These are phyloP conservation scores for Hydrozoanthus tunicans DNA, from an alignment of 64 coral and sea anemone species.

Conservation along the genomic window DNA sequence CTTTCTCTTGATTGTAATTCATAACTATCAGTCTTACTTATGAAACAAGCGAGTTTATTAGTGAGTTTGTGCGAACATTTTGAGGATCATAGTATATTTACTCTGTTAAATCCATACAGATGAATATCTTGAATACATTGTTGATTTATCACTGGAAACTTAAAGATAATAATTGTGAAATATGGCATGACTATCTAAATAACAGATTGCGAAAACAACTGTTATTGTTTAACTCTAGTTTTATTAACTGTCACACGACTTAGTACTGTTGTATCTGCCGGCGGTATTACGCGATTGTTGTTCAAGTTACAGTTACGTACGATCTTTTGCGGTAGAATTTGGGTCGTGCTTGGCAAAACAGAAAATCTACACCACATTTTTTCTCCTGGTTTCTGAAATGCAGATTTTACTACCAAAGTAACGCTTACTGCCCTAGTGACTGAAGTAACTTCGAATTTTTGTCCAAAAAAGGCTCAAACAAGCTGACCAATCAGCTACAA, in stretches of 20 bases:
- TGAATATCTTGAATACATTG: constrained; percentile 6
- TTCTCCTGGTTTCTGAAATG: not conserved
- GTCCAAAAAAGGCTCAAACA: constrained; percentile 28
- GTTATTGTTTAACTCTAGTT: constrained; percentile 9
- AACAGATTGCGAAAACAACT: not conserved
- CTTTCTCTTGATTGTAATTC: not conserved
- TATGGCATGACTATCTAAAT: constrained; percentile 4
- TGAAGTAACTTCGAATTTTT: not conserved
- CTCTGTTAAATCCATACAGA: constrained; percentile 10
- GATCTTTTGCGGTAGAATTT: not conserved
- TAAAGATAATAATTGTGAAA: not conserved
- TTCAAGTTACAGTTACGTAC: not conserved
- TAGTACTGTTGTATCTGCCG: not conserved
- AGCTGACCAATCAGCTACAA: constrained; percentile 32
- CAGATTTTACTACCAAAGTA: not conserved
- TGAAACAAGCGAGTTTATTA: not conserved
- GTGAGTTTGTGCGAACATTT: too few species aligned
- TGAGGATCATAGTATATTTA: too few species aligned
- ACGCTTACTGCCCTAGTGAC: not conserved
- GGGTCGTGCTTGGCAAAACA: not conserved
- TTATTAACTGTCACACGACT: not conserved
- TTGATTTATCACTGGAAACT: not conserved
- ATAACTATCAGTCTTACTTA: not conserved
- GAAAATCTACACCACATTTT: not conserved
- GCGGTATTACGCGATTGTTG: not conserved